A percentile compares a stretch with the other conserved stretches of the same genome.
Evolutionary conservation across 1,140 invertebrate genomes (phyloP).

Genomic region (Paralvinella palmiformis): DNA sequence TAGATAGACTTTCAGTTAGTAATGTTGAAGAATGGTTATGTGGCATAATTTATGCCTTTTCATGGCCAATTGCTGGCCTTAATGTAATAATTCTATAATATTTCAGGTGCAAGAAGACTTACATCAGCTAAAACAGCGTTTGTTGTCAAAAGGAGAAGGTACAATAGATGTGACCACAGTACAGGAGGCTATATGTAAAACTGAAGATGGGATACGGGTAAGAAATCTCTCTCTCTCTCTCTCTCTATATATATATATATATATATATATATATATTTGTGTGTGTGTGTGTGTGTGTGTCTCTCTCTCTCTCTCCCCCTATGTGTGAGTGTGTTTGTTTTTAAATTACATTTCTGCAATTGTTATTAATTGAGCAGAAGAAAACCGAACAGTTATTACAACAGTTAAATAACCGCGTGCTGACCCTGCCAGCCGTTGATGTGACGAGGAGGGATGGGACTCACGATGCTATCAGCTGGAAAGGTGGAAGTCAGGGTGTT

Average conservation of each 20-base stretch:
- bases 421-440: conserved; percentile 34
- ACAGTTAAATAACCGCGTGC: conserved; percentile 41
- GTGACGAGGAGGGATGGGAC: no score
- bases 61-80: background rate
- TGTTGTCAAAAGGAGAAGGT: conserved; percentile 27
- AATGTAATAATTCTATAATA: background rate
- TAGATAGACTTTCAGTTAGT: background rate
- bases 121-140: conserved; percentile 35
- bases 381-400: conserved; percentile 40
- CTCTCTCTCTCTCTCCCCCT: background rate
- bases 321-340: background rate
- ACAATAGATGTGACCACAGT: conserved; percentile 35
- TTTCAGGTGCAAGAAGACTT: conserved; percentile 47
- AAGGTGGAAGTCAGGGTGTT: conserved; percentile 14
- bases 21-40: background rate
- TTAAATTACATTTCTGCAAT: background rate
- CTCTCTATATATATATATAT: background rate
- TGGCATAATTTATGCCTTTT: background rate
- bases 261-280: conserved; percentile 1
- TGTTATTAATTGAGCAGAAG: background rate
- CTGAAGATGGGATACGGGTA: conserved; percentile 44
- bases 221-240: background rate
- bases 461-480: no score
- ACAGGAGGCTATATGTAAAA: conserved; percentile 41
- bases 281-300: background rate